Conservation (phyloP, 2,797 vertebrate species). For the Acestrorhynchus altus region DNA sequence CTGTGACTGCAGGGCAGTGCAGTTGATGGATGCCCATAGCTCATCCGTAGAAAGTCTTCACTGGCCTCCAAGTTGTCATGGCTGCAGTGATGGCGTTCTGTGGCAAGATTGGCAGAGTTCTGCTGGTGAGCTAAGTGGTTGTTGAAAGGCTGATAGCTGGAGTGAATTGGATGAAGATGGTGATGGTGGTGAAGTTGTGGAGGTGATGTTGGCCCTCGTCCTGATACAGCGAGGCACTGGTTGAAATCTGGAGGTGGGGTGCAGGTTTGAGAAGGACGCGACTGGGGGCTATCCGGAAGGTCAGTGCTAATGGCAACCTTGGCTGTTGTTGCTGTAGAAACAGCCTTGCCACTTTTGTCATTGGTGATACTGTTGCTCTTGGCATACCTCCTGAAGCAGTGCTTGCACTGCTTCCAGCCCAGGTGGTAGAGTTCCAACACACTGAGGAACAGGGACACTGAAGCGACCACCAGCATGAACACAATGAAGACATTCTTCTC, state of each 20-base stretch:
- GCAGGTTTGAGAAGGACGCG: conserved; percentile 71
- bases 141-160: conserved; percentile 85
- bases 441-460: conserved; percentile 90
- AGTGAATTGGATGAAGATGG: conserved; percentile 64
- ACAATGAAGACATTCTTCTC: conserved; percentile 98
- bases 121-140: conserved; percentile 89
- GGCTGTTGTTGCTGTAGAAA: conserved; percentile 3
- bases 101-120: conserved; percentile 90
- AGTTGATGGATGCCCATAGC: conserved; percentile 71
- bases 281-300: conserved; percentile 53
- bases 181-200: conserved; percentile 66
- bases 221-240: conserved; percentile 81
- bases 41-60: conserved; percentile 84
- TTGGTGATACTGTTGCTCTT: neutral
- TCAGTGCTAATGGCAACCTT: conserved; percentile 55
- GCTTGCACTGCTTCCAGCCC: conserved; percentile 86
- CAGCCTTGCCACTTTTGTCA: conserved; percentile 30
- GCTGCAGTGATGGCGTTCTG: conserved; percentile 79
- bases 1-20: conserved; percentile 67
- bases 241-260: conserved; percentile 92
- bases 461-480: conserved; percentile 94
- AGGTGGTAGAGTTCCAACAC: conserved; percentile 92
- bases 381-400: conserved; percentile 64
- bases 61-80: conserved; percentile 70
- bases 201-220: conserved; percentile 66